Base-by-base conservation (phyloP, 1,140 invertebrate genomes). In the Drosophila hydei region DNA sequence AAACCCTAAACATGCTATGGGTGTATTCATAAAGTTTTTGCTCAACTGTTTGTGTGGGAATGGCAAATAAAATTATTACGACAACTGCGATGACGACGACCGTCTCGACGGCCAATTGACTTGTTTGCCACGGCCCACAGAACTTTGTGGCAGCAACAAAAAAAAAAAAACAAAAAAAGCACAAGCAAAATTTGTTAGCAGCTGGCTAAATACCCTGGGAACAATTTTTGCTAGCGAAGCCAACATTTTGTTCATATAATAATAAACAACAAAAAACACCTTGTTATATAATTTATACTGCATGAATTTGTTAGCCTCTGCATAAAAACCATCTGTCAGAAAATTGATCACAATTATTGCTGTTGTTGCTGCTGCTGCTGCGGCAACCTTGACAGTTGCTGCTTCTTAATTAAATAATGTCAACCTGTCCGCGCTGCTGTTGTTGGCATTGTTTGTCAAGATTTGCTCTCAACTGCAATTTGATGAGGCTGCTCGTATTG, bases 331-430 rank as follows among this genome's bases (percentile, higher is more conserved):
- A 42, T 16, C 38, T 42, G 21, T 5, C n/a, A 7, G 3, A 16
- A 59, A 58, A 36, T 58, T 50, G 27, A 33, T 38, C 36, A 72
- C 60, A 72, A 77, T 75, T 83, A 72, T 16, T 11, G 9, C 3
- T 72, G 58, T 64, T 79, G 52, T 51, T 55, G 52, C 30, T 36
- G 19, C 36, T 33, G 40, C 33, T 64, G 61, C 42, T 43, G 60
- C 38, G 18, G 45, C 25, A 54, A 51, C 62, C 61, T 52, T 72
- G 48, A 55, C 51, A 21, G 60, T 51, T 65, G 72, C 59, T 67
- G 72, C 55, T 51, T 65, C 59, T 79, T 88, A 88, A 88, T 79
- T 88, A 88, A 89, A 88, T 88, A 83, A 83, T 88, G 78, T 88
- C 83, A 88, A 79, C 83, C 61, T 65, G 27, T 33, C 16, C 30